Evolutionary conservation across 2,888 invertebrate genomes (phyloP), one percentile per base, ranked within the genome.

Genomic region (Colostygia pectinataria): DNA sequence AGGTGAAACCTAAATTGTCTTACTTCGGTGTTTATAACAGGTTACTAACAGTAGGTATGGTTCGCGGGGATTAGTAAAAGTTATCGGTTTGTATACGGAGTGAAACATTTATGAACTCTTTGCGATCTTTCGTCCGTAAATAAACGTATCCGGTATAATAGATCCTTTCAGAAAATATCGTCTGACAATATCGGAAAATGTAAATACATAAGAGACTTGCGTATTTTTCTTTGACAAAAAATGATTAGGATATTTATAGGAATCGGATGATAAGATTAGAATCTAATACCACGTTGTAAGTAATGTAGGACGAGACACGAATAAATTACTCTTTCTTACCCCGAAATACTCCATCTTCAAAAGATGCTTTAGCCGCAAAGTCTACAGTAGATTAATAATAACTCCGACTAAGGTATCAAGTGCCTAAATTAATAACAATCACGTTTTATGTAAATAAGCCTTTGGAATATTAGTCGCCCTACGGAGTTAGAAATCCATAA

Each of bases 361-460:
- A 24, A 31, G 24, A 24, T 6, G 18, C 6, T 25, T 37, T n/a
- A 14, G 10, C 10, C 25, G 13, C 15, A 12, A 5, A 28, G 18
- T 44, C 25, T 32, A 32, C 12, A 9, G 28, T 34, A 33, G 44
- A 44, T 46, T 33, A 43, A 40, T 39, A 48, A 41, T 38, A 36
- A 34, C 33, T 40, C 20, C 15, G 32, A 25, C 41, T 34, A 31
- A 31, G 31, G 31, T 18, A 44, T 42, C 18, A 36, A 50, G 24
- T 45, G 7, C 23, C 27, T 39, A 52, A 59, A 57, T 48, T 52
- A 52, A 55, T 58, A 54, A 56, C 51, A 58, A 55, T 61, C 48
- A 55, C 56, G 55, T 59, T 61, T 54, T 55, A 61, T 58, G 58
- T 58, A 55, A 61, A 56, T 56, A 53, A 43, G 44, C 49, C 55